These are phyloP conservation scores for Nyctalus aviator DNA, from an alignment of 2,797 vertebrate genomes.

Conservation along the genomic window DNA sequence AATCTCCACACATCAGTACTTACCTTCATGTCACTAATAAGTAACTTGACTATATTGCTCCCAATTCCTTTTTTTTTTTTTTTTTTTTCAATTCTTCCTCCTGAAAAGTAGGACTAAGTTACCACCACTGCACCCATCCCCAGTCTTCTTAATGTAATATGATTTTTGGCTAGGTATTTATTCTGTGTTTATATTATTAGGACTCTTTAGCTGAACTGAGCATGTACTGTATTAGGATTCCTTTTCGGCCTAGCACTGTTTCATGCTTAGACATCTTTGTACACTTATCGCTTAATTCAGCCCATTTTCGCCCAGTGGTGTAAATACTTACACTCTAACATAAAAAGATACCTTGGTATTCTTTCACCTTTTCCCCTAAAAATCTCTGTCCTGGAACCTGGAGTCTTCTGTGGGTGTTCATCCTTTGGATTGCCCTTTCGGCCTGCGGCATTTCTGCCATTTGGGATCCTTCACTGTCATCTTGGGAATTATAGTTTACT, in stretches of 20 bases:
- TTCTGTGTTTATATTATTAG: neutral
- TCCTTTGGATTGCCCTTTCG: neutral
- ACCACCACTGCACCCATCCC: neutral
- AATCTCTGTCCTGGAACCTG: neutral
- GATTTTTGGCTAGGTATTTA: neutral
- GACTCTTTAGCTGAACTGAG: neutral
- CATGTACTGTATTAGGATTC: neutral
- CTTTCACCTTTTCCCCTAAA: neutral
- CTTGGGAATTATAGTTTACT: neutral
- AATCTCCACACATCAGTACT: neutral
- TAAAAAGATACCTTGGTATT: neutral
- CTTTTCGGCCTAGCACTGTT: neutral
- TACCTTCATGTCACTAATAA: neutral
- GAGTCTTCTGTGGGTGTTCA: neutral
- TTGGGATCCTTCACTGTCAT: neutral
- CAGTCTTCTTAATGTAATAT: neutral
- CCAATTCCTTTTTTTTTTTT: neutral
- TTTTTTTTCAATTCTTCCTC: neutral
- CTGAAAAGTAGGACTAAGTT: neutral
- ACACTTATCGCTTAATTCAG: slow-evolving; percentile 18
- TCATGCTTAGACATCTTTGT: neutral
- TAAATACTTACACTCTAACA: neutral
- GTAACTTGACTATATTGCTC: neutral
- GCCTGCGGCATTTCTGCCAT: neutral
- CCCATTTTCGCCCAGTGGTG: neutral